Evolutionary conservation across 30 jellyfish, hydroid and myxozoan genomes (phyloP).

Genomic region (Cassiopea xamachana): DNA sequence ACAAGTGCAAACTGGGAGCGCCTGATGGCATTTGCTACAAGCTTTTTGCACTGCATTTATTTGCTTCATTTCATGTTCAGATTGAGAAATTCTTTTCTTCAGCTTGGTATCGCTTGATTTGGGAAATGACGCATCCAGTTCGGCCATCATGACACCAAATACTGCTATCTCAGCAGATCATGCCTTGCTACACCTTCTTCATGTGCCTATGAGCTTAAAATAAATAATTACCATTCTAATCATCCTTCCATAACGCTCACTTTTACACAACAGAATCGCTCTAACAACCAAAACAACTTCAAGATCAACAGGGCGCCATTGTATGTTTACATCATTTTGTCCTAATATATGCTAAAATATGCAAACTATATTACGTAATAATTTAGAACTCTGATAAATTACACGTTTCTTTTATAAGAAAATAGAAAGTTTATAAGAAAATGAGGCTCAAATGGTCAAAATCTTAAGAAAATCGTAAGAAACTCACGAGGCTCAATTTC

Average conservation of each 20-base stretch:
- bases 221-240: background rate
- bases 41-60: slow-evolving; percentile 12
- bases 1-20: slow-evolving; percentile 64
- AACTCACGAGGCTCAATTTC: no score
- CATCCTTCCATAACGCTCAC: background rate
- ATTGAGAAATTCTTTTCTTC: slow-evolving; percentile 31
- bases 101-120: slow-evolving; percentile 62
- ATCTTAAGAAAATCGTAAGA: no score
- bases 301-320: slow-evolving; percentile 60
- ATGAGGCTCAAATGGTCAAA: no score
- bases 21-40: slow-evolving; percentile 65
- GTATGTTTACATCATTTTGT: slow-evolving; percentile 65
- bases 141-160: slow-evolving; percentile 52
- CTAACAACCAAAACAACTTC: background rate
- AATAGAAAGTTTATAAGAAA: background rate
- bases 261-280: background rate
- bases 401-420: background rate
- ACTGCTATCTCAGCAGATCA: background rate
- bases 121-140: slow-evolving; percentile 67
- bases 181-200: background rate
- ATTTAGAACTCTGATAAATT: background rate
- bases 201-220: background rate
- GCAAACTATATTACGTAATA: slow-evolving; percentile 41
- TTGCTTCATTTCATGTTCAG: slow-evolving; percentile 5
- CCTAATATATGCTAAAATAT: slow-evolving; percentile 52